Evolutionary conservation across 1,140 invertebrate species (phyloP), one percentile per base, ranked within the genome.

Genomic region (Limonius californicus): DNA sequence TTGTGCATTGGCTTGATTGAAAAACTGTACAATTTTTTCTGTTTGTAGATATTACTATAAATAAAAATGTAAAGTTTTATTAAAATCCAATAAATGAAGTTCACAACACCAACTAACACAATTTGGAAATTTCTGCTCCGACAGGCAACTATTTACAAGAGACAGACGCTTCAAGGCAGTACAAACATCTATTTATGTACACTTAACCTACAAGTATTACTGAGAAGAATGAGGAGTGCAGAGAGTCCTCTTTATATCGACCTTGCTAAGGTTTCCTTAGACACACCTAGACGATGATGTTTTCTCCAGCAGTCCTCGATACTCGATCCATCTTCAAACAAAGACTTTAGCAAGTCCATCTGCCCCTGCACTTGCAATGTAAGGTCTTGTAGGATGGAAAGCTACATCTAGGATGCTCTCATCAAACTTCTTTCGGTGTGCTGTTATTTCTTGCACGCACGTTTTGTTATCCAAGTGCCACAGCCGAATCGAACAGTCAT

Each of bases 381-480:
- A 98, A 62, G 96, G 94, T 81, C 95, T 92, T 67, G 94, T 90
- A 70, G 97, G 95, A 85, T 99, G 97, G 85, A 99, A 99, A 73
- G 97, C 96, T 63, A 99, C 97, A 79, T 98, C 95, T 75, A 98
- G 88, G 80, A 99, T 99, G 74, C 95, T 94, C 82, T 99, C 97
- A 79, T 99, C 97, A 82, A 98, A 98, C 81, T 99, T 99, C 80
- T 99, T 99, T 65, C 97, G 87, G 83, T 99, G 98, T 65, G 96
- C 95, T 42, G 97, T 98, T 74, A 99, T 99, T 81, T 99, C 97
- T 82, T 99, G 96, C 68, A 99, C 93, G 84, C 97, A 98, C 57
- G 94, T 97, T 80, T 96, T 96, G 81, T 92, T 97, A 80, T 99
- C 97, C 79, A 99, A 88, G 83, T 98, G 96, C 97, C 97, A 99